A percentile compares a stretch with the other conserved stretches of the same genome.
Conservation (phyloP, 2,797 vertebrate genomes). For the Falco biarmicus region DNA sequence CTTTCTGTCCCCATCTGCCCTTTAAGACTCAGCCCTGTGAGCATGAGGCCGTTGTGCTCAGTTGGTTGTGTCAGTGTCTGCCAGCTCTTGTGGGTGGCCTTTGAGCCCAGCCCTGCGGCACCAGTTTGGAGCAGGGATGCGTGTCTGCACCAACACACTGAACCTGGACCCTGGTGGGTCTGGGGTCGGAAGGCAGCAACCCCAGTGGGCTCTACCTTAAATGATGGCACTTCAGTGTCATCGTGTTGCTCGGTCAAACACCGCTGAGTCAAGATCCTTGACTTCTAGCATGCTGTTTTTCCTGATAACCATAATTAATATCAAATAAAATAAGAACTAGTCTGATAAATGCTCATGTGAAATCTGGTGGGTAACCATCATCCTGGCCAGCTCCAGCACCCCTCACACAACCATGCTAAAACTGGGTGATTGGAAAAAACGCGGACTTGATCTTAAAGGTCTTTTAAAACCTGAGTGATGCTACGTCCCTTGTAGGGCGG, state of each 20-base stretch:
- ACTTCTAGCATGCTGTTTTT: neutral
- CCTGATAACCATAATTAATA: too few species aligned
- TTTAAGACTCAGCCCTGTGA: neutral
- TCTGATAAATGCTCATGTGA: neutral
- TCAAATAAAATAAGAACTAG: neutral
- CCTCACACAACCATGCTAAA: accelerated
- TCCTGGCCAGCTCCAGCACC: neutral
- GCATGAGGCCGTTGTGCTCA: neutral
- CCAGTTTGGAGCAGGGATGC: accelerated
- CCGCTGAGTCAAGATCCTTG: neutral
- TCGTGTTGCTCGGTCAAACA: accelerated
- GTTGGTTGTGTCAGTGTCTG: neutral
- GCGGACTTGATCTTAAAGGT: too few species aligned
- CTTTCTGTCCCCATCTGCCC: neutral
- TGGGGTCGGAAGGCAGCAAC: neutral
- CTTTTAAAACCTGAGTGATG: too few species aligned
- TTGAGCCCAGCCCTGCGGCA: neutral
- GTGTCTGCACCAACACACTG: accelerated
- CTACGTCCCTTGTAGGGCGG: too few species aligned
- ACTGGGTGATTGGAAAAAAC: neutral
- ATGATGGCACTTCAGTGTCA: neutral
- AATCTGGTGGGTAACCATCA: too few species aligned
- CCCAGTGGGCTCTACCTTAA: accelerated
- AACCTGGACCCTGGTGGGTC: neutral
- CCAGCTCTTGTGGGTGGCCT: neutral